Base-by-base conservation (phyloP, 2,888 invertebrate genomes). In the Acleris holmiana region DNA sequence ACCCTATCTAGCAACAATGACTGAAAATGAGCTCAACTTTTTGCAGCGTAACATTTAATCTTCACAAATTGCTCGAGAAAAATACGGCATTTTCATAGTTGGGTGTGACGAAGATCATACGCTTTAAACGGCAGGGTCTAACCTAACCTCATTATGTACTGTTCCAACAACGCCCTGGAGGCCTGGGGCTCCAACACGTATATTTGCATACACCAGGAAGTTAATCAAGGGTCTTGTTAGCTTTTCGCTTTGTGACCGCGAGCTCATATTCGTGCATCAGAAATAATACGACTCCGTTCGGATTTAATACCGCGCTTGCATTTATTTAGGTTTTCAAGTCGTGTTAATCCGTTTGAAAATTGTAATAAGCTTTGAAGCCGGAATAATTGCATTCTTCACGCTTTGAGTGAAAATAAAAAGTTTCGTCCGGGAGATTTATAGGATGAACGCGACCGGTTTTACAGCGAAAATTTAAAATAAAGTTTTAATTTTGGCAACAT, bases 111-210 rank as follows among this genome's bases (percentile, higher is more conserved):
- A 67, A 69, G 57, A 68, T 66, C 61, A 66, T 68, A 47, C 56
- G 68, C 58, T 55, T n/a, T 55, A 48, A 60, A 35, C 49, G 23
- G 8, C 44, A 68, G 71, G 73, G 69, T 61, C 74, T 83, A 81
- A 81, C 76, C 74, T 83, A 81, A 81, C 76, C 73, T 77, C 74
- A 76, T 81, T 78, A 82, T 78, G 79, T 85, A 84, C 80, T 83
- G 85, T 84, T 85, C 74, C 76, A 82, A 85, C 78, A 80, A 76
- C 77, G 71, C 85, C 80, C 84, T 70, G 49, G 79, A 76, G 83
- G 79, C 73, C 69, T 69, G 71, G 74, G 75, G 76, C 69, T 68
- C 74, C 76, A 69, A 67, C 68, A 58, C 67, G 61, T 68, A 69
- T 82, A 84, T 85, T 84, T 85, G 79, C 82, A 85, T 85, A 79